Evolutionary conservation across 1,140 invertebrate species (phyloP), one percentile per base, ranked within the genome.

Genomic region (Andricus grossulariae): DNA sequence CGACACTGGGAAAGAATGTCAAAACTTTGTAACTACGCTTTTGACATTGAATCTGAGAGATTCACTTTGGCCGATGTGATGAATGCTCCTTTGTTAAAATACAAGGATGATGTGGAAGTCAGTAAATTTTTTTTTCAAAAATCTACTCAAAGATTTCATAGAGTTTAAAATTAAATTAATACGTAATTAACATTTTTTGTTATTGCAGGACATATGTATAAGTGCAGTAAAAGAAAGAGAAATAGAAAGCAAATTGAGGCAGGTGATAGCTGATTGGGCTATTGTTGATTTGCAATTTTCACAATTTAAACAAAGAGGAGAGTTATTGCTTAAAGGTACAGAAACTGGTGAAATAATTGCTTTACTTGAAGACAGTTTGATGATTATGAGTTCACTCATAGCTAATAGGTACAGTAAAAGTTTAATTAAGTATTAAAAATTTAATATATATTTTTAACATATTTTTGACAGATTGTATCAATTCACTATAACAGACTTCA

Each of bases 171-270:
- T 83, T 84, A 21, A 57, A 25, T 55, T 13, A 21, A 32, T 77
- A 19, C 32, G 3, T 45, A 8, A 32, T 66, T 32, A 6, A 39
- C 10, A 66, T n/a, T 39, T 72, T n/a, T 57, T 39, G 13, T 71
- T 66, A 70, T 78, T 71, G 18, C 72, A 96, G 94, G 97, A 97
- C 88, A 97, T 97, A 86, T 98, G 97, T 87, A 95, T 97, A n/a
- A 95, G 96, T 82, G 96, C 97, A 8, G 94, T 96, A 0, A 98
- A 97, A 92, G 97, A 98, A 91, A 95, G 96, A 84, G 97, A 98
- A 83, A 98, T 98, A 81, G 97, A 98, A 91, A 95, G 95, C 1
- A 98, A 97, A 91, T 86, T 98, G 50, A 97, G 96, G 83, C 95
- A 96, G 91, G 94, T 98, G 0, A 95, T 96, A 72, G 93, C 94